These are phyloP conservation scores for Barbus barbus DNA, from an alignment of 2,113 vertebrate species.

Conservation along the genomic window DNA sequence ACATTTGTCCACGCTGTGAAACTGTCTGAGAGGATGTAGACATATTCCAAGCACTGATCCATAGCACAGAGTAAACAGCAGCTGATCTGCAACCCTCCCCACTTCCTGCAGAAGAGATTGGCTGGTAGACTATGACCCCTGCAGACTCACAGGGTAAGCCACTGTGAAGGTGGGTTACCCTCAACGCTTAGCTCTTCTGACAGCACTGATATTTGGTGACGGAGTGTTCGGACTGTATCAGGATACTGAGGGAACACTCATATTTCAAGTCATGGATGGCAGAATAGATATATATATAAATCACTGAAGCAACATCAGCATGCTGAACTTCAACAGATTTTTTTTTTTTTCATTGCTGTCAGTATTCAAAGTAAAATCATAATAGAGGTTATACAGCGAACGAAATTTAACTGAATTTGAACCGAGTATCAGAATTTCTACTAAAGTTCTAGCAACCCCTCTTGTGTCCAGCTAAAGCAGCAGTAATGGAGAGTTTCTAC, in stretches of 20 bases:
- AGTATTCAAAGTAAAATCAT: not conserved
- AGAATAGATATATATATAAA: slow-evolving; percentile 25
- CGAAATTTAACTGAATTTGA: not conserved
- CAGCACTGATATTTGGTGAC: slow-evolving; percentile 75
- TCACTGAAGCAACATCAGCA: not conserved
- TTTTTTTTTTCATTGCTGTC: not conserved
- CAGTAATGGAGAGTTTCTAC: slow-evolving; percentile 66
- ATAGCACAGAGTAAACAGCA: slow-evolving; percentile 79
- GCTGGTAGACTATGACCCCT: slow-evolving; percentile 66
- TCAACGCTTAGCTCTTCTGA: slow-evolving; percentile 54
- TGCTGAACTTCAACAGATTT: not conserved
- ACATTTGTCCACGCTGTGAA: slow-evolving; percentile 79
- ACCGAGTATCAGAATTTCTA: not conserved
- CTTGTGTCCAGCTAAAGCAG: slow-evolving; percentile 50
- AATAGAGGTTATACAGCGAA: not conserved
- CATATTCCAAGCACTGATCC: slow-evolving; percentile 83
- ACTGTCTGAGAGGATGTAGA: slow-evolving; percentile 83
- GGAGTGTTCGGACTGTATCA: slow-evolving; percentile 67
- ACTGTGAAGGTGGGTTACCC: slow-evolving; percentile 48
- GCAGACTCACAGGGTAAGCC: not conserved
- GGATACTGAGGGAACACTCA: slow-evolving; percentile 55
- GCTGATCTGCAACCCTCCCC: slow-evolving; percentile 70
- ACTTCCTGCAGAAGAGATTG: slow-evolving; percentile 58
- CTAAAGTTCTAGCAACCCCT: not conserved
- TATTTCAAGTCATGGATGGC: slow-evolving; percentile 61